A percentile compares a stretch with the other conserved stretches of the same genome.
These are phyloP conservation scores for Alca torda DNA, from an alignment of 2,797 vertebrate species.

Conservation along the genomic window DNA sequence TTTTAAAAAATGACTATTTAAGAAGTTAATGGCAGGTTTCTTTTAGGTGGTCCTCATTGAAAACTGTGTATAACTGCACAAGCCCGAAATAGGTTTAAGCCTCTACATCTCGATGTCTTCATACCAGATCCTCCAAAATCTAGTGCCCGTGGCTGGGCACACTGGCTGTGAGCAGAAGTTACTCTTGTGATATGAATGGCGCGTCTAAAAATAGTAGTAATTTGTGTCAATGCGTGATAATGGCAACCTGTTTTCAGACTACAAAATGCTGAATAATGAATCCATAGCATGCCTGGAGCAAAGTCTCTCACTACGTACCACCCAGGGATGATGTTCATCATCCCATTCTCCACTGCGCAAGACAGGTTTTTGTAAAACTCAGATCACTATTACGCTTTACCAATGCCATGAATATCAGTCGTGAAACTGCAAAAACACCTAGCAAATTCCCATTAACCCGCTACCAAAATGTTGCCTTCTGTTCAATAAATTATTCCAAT, in stretches of 20 bases:
- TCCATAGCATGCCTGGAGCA: neutral
- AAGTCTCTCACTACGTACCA: neutral
- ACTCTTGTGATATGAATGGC: neutral
- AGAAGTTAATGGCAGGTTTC: neutral
- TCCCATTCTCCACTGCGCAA: neutral
- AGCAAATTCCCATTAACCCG: neutral
- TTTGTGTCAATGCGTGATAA: neutral
- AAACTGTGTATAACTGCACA: neutral
- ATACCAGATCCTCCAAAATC: neutral
- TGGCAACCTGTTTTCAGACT: neutral
- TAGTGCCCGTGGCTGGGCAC: too few relatives aligned
- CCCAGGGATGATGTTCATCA: neutral
- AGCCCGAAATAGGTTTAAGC: neutral
- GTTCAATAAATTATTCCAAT: neutral
- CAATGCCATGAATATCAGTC: neutral
- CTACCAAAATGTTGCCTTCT: neutral
- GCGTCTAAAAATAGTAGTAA: neutral
- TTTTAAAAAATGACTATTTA: neutral
- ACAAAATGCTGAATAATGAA: neutral
- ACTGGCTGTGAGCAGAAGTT: neutral
- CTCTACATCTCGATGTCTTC: neutral
- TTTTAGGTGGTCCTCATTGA: neutral
- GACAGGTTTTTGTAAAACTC: neutral
- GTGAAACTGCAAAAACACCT: neutral
- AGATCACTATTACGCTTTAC: rapidly evolving